These are phyloP conservation scores for Macroglossus sobrinus DNA, from an alignment of 2,113 vertebrate genomes.

Conservation along the genomic window DNA sequence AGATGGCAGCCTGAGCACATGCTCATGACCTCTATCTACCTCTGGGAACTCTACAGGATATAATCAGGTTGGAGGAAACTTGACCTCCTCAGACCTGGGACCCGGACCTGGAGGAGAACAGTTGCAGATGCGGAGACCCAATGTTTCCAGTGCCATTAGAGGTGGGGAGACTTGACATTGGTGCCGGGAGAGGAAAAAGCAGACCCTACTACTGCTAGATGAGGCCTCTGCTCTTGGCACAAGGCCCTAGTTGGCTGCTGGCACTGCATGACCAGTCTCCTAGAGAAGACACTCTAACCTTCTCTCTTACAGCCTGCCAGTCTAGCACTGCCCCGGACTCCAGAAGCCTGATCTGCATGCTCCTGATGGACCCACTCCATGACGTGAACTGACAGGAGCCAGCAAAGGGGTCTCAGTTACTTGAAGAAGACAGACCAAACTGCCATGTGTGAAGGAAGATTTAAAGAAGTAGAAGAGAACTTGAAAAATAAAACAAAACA, in stretches of 20 bases:
- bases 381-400: background rate
- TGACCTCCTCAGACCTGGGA: background rate
- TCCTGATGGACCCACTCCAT: background rate
- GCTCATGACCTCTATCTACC: no score
- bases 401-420: background rate
- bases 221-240: accelerated
- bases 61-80: background rate
- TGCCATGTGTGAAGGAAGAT: background rate
- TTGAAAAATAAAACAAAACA: background rate
- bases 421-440: background rate
- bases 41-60: background rate
- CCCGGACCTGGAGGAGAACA: background rate
- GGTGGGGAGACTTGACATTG: background rate
- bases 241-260: background rate
- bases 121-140: no score
- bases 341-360: background rate
- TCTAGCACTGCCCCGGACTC: background rate
- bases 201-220: background rate
- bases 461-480: background rate
- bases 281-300: background rate
- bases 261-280: background rate
- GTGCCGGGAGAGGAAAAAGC: background rate
- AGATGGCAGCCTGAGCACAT: background rate
- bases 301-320: accelerated
- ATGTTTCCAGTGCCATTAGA: accelerated